A percentile compares a stretch with the other conserved stretches of the same genome.
Conservation (phyloP, 2,888 invertebrate genomes). For the Pheosia tremula region DNA sequence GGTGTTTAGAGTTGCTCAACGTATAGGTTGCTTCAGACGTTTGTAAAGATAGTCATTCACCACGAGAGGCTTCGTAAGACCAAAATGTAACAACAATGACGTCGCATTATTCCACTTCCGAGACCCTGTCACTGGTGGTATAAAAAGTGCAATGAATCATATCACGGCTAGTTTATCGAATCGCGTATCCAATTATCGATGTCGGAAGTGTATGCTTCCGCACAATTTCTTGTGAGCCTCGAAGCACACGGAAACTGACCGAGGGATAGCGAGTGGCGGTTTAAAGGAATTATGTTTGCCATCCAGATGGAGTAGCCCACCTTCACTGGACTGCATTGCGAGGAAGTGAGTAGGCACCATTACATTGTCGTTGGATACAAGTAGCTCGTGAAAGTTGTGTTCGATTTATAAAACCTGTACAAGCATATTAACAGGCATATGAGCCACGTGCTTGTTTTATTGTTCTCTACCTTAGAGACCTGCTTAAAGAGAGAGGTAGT, state of each 20-base stretch:
- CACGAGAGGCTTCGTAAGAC: background rate
- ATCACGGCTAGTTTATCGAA: slow-evolving; percentile 47
- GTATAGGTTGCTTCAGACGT: slow-evolving; percentile 6
- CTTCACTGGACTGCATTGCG: slow-evolving; percentile 29
- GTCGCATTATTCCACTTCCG: slow-evolving; percentile 10
- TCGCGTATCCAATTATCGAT: slow-evolving; percentile 56
- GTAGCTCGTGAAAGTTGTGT: slow-evolving; percentile 24
- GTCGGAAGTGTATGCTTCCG: slow-evolving; percentile 69
- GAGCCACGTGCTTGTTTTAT: background rate
- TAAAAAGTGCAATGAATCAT: slow-evolving; percentile 54
- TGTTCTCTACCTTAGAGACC: background rate
- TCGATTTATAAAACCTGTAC: background rate
- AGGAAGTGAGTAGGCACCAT: slow-evolving; percentile 34
- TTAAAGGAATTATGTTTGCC: slow-evolving; percentile 24
- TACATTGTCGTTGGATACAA: slow-evolving; percentile 1
- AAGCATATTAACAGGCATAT: background rate
- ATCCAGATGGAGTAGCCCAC: slow-evolving; percentile 30
- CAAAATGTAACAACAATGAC: slow-evolving; percentile 11
- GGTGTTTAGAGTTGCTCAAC: slow-evolving; percentile 24
- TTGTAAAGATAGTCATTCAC: slow-evolving; percentile 3
- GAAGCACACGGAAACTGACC: slow-evolving; percentile 52
- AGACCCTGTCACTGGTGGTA: slow-evolving; percentile 9
- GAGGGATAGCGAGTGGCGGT: slow-evolving; percentile 42
- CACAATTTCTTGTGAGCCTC: slow-evolving; percentile 56
- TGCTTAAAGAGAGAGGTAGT: background rate